Conservation (phyloP, 1,140 invertebrate genomes). For the Drosophila sucinea region DNA sequence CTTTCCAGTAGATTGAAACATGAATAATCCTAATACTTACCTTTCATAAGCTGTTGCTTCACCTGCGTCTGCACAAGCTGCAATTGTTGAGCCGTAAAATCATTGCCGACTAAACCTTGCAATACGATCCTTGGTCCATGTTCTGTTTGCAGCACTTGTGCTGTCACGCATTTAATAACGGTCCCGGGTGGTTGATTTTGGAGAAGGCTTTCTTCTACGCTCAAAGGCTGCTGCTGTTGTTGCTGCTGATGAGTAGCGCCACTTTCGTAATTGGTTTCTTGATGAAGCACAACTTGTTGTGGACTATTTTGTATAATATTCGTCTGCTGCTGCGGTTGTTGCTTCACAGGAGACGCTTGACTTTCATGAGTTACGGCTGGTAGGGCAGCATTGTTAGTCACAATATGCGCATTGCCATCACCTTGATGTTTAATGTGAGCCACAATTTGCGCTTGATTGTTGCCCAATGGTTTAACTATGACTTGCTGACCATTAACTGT, state of each 20-base stretch:
- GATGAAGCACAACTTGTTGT: conserved; percentile 61
- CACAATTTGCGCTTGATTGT: conserved; percentile 88
- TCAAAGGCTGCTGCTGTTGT: conserved; percentile 73
- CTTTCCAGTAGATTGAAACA: neutral
- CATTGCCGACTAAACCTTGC: conserved; percentile 91
- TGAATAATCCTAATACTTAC: conserved; percentile 82
- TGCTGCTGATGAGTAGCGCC: conserved; percentile 29
- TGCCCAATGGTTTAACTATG: conserved; percentile 88
- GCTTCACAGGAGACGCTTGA: conserved; percentile 66
- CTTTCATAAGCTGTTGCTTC: conserved; percentile 93
- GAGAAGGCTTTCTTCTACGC: conserved; percentile 89
- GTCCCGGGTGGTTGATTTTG: conserved; percentile 92
- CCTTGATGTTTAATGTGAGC: conserved; percentile 86
- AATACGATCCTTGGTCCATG: conserved; percentile 92
- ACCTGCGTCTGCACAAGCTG: conserved; percentile 93
- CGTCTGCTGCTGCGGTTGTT: conserved; percentile 37
- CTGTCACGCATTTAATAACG: conserved; percentile 93
- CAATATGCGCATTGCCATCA: conserved; percentile 80
- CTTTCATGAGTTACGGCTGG: conserved; percentile 46
- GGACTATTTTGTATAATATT: conserved; percentile 53
- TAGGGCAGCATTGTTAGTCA: conserved; percentile 64
- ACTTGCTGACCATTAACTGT: conserved; percentile 93
- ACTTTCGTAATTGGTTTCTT: conserved; percentile 42
- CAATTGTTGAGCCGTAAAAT: conserved; percentile 91
- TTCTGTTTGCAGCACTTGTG: conserved; percentile 91